Conservation (phyloP, 2,113 vertebrate genomes). For the Ciconia maguari region DNA sequence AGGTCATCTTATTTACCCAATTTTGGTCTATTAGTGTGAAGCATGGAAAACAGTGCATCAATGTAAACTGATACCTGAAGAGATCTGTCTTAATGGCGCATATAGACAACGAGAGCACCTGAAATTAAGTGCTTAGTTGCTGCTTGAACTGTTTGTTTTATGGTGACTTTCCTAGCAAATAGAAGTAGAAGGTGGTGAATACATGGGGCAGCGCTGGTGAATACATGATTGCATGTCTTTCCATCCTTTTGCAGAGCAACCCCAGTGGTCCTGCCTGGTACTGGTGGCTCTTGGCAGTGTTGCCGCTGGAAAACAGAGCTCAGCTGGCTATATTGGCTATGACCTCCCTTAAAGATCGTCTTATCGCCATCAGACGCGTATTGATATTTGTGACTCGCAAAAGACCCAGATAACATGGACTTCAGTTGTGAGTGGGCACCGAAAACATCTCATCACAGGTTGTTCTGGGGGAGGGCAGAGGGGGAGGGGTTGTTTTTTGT, state of each 20-base stretch:
- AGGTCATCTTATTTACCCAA: neutral
- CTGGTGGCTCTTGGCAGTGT: slow-evolving; percentile 91
- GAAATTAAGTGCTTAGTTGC: neutral
- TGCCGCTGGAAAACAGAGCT: slow-evolving; percentile 87
- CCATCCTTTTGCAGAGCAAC: slow-evolving; percentile 73
- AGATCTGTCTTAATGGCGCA: neutral
- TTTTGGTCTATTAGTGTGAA: neutral
- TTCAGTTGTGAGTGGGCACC: slow-evolving; percentile 26
- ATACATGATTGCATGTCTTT: neutral
- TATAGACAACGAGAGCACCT: neutral
- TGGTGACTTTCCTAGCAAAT: neutral
- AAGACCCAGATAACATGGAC: slow-evolving; percentile 80
- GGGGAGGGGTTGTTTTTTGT: neutral
- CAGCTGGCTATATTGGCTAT: slow-evolving; percentile 89
- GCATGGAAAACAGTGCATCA: neutral
- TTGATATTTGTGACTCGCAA: slow-evolving; percentile 89
- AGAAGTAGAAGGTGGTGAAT: neutral
- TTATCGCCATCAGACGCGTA: slow-evolving; percentile 84
- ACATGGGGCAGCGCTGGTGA: neutral
- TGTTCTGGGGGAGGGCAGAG: neutral
- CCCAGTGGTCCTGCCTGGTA: slow-evolving; percentile 89
- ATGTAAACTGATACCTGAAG: neutral
- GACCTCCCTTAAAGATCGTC: slow-evolving; percentile 88
- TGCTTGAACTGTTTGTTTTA: neutral
- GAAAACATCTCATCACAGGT: slow-evolving; percentile 14